Conservation (phyloP, 2,113 vertebrate genomes). For the pig (Sus scrofa) region DNA sequence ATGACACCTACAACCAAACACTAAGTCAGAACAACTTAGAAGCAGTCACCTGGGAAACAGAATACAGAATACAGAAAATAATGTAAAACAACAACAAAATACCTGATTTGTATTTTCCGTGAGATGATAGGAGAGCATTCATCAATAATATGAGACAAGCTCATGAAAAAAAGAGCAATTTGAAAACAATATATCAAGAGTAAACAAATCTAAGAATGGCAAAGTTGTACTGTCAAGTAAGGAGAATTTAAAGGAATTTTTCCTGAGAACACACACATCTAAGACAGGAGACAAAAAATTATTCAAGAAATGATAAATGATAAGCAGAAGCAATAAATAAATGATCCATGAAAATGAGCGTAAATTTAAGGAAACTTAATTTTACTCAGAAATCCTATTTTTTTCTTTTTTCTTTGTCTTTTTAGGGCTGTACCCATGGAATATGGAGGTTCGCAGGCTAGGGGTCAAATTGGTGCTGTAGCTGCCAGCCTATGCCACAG, state of each 20-base stretch:
- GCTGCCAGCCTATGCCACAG: too few species aligned
- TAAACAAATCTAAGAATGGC: not conserved
- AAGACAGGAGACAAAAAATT: not conserved
- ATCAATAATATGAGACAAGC: not conserved
- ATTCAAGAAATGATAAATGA: not conserved
- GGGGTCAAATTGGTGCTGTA: too few species aligned
- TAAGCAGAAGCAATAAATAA: not conserved
- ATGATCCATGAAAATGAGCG: not conserved
- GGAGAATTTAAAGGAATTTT: not conserved
- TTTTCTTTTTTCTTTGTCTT: too few species aligned
- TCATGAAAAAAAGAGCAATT: not conserved
- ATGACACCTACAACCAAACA: not conserved
- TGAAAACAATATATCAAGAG: constrained; percentile 14
- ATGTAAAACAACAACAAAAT: not conserved
- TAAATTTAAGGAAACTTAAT: not conserved
- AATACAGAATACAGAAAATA: constrained; percentile 21
- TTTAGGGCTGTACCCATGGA: too few species aligned
- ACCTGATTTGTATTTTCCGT: not conserved
- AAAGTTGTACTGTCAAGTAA: not conserved
- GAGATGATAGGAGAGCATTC: not conserved
- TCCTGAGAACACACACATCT: not conserved
- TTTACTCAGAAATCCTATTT: not conserved
- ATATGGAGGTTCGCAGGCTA: too few species aligned
- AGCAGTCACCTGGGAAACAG: not conserved
- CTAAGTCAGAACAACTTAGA: constrained; percentile 24